Percentiles rank a stretch among this genome's conserved stretches.
Conservation (phyloP, 2,113 vertebrate species). For the Corydoras maculifer region DNA sequence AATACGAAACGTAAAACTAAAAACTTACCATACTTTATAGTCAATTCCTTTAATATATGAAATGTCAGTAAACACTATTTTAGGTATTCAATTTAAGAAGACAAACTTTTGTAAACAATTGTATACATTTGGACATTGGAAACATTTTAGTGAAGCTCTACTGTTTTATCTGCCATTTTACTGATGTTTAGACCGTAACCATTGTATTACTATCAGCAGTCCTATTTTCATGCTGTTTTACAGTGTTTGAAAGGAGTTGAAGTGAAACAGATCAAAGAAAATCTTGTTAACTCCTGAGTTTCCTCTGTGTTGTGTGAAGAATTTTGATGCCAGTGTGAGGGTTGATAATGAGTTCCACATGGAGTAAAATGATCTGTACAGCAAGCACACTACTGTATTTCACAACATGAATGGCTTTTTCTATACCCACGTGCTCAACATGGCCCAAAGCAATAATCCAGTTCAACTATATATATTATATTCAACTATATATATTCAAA, state of each 20-base stretch:
- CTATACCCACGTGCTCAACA: neutral
- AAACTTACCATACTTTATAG: no score
- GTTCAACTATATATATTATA: no score
- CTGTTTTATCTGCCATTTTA: neutral
- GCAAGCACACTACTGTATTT: neutral
- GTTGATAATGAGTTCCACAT: conserved; percentile 24
- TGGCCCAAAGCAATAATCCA: neutral
- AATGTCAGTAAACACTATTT: no score
- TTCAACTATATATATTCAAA: neutral
- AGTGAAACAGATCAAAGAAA: conserved; percentile 9
- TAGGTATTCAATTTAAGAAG: no score
- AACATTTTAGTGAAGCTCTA: neutral
- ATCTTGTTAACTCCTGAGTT: conserved; percentile 21
- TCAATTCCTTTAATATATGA: no score
- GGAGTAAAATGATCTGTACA: neutral
- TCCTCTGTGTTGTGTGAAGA: neutral
- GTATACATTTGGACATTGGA: no score
- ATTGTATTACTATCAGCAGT: neutral
- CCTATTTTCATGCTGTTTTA: conserved; percentile 23
- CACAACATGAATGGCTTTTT: neutral
- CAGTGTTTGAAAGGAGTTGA: conserved; percentile 1
- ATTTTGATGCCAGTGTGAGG: conserved; percentile 10
- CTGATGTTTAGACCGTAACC: conserved; percentile 1
- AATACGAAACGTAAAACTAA: no score
- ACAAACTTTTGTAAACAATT: neutral